Base-by-base conservation (phyloP, 2,888 invertebrate species). In the Polymixis lichenea region DNA sequence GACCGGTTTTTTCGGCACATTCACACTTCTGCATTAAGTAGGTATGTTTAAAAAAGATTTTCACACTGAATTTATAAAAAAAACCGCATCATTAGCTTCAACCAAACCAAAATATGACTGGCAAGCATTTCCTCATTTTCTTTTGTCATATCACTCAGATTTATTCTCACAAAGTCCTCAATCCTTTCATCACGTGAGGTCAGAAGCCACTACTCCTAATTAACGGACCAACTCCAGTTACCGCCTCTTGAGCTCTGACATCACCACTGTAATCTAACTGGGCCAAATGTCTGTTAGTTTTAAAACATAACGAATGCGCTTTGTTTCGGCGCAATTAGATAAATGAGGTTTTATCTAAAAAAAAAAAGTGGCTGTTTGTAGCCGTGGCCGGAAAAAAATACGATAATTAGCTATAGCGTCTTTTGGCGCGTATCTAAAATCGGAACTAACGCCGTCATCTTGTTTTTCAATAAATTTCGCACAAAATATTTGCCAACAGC, bases 231-330 rank as follows among this genome's bases (percentile, higher is more conserved):
- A 64, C 67, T 78, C 49, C 66, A 78, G 56, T 80, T 43, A 67
- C 58, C 61, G 32, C 32, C 53, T 65, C 15, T n/a, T 46, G 17
- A 60, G 28, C 15, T 13, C 73, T 78, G 83, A 83, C 80, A 69
- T 81, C 80, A 81, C 25, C 64, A 28, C 19, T 62, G 53, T 49
- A 68, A 81, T 81, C 80, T 83, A 81, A 81, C 72, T 81, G 78
- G 80, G 80, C 9, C 80, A 78, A 56, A 58, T 15, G 83, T 25
- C 56, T 28, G 82, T 77, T 56, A 65, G 46, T 61, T 82, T 28
- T 19, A 25, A 38, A 77, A 71, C 58, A 55, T 61, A 56, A 72
- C 72, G 32, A 81, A 78, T 73, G 67, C 79, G 72, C 65, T 72
- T 69, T 78, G 67, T 68, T 78, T 69, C 32, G 69, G 79, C 80